Conservation (phyloP, 2,113 vertebrate species). For the Syrrhaptes paradoxus region DNA sequence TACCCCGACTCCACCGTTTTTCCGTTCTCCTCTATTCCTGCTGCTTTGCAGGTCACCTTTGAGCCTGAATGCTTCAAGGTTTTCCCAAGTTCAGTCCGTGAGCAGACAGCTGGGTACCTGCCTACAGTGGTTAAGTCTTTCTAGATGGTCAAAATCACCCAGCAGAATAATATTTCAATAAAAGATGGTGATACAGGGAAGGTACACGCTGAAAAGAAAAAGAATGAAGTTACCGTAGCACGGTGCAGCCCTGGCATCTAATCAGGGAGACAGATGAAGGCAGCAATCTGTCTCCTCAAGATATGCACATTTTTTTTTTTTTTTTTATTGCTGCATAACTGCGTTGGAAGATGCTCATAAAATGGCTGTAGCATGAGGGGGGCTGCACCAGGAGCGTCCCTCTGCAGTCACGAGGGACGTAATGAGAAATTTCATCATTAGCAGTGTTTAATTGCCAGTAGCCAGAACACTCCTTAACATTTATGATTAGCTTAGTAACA, state of each 20-base stretch:
- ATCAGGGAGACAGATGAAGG: conserved; percentile 53
- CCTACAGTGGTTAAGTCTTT: neutral
- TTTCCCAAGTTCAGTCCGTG: neutral
- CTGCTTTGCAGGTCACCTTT: neutral
- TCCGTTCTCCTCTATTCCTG: neutral
- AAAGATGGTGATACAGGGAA: neutral
- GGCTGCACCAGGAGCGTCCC: neutral
- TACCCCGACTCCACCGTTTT: rapidly evolving
- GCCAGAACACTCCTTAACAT: neutral
- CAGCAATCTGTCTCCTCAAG: conserved; percentile 47
- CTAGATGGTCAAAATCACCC: neutral
- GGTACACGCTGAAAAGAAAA: neutral
- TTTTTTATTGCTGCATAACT: neutral
- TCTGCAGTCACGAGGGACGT: conserved; percentile 4
- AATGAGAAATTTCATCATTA: neutral
- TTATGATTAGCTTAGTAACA: neutral
- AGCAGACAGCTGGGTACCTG: neutral
- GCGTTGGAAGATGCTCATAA: neutral
- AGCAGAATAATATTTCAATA: neutral
- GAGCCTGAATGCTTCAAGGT: neutral
- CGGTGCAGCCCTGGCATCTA: neutral
- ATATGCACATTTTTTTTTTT: neutral
- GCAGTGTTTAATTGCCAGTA: conserved; percentile 14
- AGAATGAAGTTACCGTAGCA: neutral
- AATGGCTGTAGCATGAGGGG: conserved; percentile 25